Conservation (phyloP, 2,797 vertebrate genomes). For the Sebastes trivittatus region DNA sequence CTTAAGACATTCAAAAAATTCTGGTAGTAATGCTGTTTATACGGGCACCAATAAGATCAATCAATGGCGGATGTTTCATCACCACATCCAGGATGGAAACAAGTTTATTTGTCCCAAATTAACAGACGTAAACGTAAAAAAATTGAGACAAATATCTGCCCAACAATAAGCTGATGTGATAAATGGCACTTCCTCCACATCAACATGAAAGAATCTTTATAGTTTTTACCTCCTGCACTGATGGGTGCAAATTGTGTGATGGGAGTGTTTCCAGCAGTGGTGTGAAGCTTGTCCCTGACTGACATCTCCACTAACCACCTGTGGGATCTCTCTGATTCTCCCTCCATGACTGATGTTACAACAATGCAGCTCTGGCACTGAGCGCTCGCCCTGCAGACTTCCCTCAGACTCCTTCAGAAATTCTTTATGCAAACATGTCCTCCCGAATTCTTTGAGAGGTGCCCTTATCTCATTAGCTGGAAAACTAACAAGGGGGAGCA, state of each 20-base stretch:
- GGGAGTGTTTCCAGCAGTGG: slow-evolving; percentile 9
- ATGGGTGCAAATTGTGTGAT: neutral
- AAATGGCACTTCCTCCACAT: neutral
- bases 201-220: neutral
- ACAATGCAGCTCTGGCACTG: slow-evolving; percentile 55
- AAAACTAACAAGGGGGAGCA: slow-evolving; percentile 21
- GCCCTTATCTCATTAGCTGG: slow-evolving; percentile 63
- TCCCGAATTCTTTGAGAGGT: slow-evolving; percentile 64
- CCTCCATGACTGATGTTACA: slow-evolving; percentile 46
- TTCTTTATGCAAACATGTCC: slow-evolving; percentile 66
- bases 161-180: neutral
- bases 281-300: slow-evolving; percentile 35
- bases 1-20: neutral
- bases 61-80: neutral
- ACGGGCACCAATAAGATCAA: neutral
- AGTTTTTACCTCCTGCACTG: neutral
- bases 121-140: neutral
- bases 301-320: slow-evolving; percentile 60
- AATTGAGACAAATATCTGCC: neutral
- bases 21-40: neutral
- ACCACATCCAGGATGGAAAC: neutral
- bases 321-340: slow-evolving; percentile 33
- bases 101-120: neutral
- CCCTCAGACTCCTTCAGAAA: slow-evolving; percentile 66
- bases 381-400: slow-evolving; percentile 37